These are phyloP conservation scores for Eupsilia transversa DNA, from an alignment of 2,888 invertebrate species.

Conservation along the genomic window DNA sequence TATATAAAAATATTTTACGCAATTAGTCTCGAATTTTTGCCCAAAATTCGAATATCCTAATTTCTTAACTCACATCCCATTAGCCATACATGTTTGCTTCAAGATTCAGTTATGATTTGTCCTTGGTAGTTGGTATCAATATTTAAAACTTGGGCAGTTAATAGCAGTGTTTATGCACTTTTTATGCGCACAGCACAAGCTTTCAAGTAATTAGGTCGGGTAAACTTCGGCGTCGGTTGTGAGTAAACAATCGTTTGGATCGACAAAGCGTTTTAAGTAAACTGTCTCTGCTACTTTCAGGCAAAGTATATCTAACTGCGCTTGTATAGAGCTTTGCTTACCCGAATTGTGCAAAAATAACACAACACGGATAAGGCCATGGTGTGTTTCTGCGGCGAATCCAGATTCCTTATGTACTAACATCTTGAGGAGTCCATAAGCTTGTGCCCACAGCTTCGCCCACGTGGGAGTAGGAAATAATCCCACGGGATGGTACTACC, in stretches of 20 bases:
- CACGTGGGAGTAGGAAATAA: too few relatives aligned
- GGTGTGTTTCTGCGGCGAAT: not conserved
- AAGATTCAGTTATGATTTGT: conserved; percentile 8
- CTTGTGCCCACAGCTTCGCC: too few relatives aligned
- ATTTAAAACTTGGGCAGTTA: conserved; percentile 26
- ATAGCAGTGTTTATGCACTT: conserved; percentile 36
- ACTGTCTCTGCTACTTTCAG: not conserved
- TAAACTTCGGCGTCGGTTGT: conserved; percentile 37
- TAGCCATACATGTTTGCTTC: not conserved
- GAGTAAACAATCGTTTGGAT: conserved; percentile 27
- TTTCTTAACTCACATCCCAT: not conserved
- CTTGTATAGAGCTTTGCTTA: not conserved
- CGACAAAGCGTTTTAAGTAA: not conserved
- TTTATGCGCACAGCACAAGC: conserved; percentile 17
- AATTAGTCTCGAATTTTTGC: too few relatives aligned
- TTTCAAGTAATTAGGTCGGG: conserved; percentile 51
- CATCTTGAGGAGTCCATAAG: too few relatives aligned
- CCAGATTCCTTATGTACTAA: too few relatives aligned
- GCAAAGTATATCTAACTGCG: not conserved
- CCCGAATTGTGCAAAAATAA: not conserved
- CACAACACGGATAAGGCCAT: not conserved
- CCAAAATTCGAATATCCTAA: not conserved
- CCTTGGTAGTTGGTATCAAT: conserved; percentile 3
- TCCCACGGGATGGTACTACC: too few relatives aligned
- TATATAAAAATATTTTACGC: too few relatives aligned